Percentiles rank a stretch among this genome's conserved stretches.
These are phyloP conservation scores for Caenorhabditis sp. DNA, from an alignment of 2,888 invertebrate species.

Conservation along the genomic window DNA sequence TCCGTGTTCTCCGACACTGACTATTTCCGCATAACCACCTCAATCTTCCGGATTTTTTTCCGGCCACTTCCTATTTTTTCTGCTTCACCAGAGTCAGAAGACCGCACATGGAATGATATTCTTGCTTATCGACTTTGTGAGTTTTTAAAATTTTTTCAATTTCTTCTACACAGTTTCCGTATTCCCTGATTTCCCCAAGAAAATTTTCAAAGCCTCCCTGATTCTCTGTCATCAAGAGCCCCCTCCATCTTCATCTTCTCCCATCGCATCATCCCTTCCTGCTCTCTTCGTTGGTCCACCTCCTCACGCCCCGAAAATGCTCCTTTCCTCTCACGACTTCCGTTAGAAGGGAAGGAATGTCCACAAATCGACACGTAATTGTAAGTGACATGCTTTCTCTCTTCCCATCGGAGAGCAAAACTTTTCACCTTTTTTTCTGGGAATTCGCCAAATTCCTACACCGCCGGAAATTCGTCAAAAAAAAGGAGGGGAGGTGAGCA, in stretches of 20 bases:
- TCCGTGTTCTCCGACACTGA: no score
- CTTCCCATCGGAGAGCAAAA: neutral
- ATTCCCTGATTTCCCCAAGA: neutral
- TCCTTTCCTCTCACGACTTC: conserved; percentile 15
- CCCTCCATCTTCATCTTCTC: conserved; percentile 2
- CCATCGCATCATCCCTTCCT: neutral
- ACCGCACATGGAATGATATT: no score
- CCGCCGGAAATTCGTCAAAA: conserved; percentile 43
- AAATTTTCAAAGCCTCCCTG: no score
- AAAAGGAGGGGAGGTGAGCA: neutral
- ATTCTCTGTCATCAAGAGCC: neutral
- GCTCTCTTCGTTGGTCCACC: conserved; percentile 1
- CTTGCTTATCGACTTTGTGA: no score
- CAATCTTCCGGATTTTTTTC: no score
- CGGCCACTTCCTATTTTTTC: no score
- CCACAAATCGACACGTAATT: conserved; percentile 57
- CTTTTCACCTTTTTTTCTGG: neutral
- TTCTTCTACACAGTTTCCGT: no score
- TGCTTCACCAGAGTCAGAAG: no score
- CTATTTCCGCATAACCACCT: no score
- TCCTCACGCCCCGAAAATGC: neutral
- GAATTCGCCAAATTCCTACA: no score
- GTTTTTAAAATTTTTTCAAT: no score
- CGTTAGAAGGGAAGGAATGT: conserved; percentile 14
- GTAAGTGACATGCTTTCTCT: conserved; percentile 55